Percentiles rank a stretch among this genome's conserved stretches.
These are phyloP conservation scores for Clivina fossor DNA, from an alignment of 2,888 invertebrate genomes.

Conservation along the genomic window DNA sequence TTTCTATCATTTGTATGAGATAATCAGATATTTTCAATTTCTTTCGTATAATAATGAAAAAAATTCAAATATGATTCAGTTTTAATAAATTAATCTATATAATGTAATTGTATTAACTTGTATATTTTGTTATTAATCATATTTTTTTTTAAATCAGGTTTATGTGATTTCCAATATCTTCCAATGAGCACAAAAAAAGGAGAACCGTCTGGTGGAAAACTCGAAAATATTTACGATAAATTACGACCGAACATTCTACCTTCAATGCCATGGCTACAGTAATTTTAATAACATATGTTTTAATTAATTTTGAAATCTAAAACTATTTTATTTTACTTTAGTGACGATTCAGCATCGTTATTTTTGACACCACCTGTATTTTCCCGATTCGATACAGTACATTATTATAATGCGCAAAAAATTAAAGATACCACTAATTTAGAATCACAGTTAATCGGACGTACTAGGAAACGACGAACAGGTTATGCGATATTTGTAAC, in stretches of 20 bases:
- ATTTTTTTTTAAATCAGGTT: conserved; percentile 61
- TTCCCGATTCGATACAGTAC: conserved; percentile 68
- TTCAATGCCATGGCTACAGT: conserved; percentile 61
- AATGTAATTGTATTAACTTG: conserved; percentile 1
- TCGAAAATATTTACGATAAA: conserved; percentile 64
- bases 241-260: conserved; percentile 61
- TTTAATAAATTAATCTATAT: too few relatives aligned
- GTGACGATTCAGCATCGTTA: conserved; percentile 54
- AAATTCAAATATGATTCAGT: too few relatives aligned
- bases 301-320: too few relatives aligned
- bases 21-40: neutral
- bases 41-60: too few relatives aligned
- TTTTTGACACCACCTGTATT: conserved; percentile 78
- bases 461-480: conserved; percentile 57
- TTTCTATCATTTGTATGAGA: too few relatives aligned
- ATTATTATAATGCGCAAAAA: conserved; percentile 28
- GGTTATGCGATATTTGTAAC: conserved; percentile 64
- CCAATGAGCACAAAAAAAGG: conserved; percentile 62
- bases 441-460: conserved; percentile 54
- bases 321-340: conserved; percentile 14
- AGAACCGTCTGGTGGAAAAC: conserved; percentile 50
- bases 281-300: conserved; percentile 44
- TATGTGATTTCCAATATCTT: conserved; percentile 91
- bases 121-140: conserved; percentile 21
- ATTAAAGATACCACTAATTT: conserved; percentile 45